These are phyloP conservation scores for Calliopum simillimum DNA, from an alignment of 2,888 invertebrate species.

Conservation along the genomic window DNA sequence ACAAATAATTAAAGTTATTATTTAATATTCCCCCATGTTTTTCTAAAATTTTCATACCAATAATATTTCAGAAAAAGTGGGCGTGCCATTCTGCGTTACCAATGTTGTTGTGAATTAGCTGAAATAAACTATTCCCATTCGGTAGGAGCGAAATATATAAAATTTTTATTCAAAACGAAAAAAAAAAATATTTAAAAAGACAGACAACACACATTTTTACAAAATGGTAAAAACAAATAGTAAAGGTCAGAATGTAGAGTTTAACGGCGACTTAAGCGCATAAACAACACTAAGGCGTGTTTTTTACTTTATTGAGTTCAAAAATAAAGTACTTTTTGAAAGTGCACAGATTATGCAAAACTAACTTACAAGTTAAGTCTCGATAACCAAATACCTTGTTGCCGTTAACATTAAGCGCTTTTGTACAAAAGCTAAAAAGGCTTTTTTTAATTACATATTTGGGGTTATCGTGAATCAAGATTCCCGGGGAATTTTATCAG, in stretches of 20 bases:
- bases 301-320: too few relatives aligned
- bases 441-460: too few relatives aligned
- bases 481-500: too few relatives aligned
- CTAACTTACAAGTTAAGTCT: too few relatives aligned
- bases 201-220: constrained; percentile 20
- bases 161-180: neutral
- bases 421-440: neutral
- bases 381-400: too few relatives aligned
- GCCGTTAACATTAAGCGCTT: neutral
- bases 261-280: neutral
- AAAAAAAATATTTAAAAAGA: neutral
- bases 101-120: constrained; percentile 69
- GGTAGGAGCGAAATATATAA: constrained; percentile 62
- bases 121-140: constrained; percentile 68
- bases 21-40: constrained; percentile 37
- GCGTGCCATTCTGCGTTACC: constrained; percentile 68
- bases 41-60: constrained; percentile 45
- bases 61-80: constrained; percentile 68
- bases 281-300: too few relatives aligned
- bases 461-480: too few relatives aligned
- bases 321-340: too few relatives aligned
- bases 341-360: too few relatives aligned
- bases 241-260: constrained; percentile 8
- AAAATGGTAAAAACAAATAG: constrained; percentile 2
- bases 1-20: constrained; percentile 45